Evolutionary conservation across 2,113 vertebrate species (phyloP).

Genomic region (Crotalus helleri): DNA sequence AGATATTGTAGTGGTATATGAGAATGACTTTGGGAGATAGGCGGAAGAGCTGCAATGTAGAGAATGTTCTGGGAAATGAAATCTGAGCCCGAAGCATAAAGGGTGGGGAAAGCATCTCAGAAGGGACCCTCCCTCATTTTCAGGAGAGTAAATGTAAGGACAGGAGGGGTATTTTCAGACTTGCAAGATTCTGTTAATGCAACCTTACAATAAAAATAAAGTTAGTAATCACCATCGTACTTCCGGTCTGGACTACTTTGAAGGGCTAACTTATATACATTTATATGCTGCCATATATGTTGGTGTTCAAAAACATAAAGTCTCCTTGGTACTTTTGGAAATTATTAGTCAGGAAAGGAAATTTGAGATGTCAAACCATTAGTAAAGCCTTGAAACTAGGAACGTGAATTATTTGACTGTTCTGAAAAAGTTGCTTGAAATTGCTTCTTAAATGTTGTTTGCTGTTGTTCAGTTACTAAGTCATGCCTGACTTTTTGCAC

Average conservation of each 20-base stretch:
- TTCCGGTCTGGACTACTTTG: background rate
- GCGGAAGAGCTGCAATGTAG: background rate
- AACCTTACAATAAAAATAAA: background rate
- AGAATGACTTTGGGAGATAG: background rate
- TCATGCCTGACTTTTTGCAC: too few relatives aligned
- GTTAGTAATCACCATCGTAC: background rate
- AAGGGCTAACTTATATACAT: background rate
- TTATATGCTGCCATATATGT: background rate
- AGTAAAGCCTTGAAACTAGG: too few relatives aligned
- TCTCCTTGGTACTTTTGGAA: background rate
- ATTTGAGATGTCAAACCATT: too few relatives aligned
- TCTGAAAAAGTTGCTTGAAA: too few relatives aligned
- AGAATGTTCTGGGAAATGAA: background rate
- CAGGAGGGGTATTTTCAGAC: background rate
- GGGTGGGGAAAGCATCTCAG: background rate
- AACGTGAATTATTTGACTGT: too few relatives aligned
- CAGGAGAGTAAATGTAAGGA: background rate
- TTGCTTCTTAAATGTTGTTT: too few relatives aligned
- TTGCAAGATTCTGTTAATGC: background rate
- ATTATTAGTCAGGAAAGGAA: background rate
- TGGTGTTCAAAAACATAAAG: background rate
- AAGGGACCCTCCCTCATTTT: background rate
- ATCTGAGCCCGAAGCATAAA: background rate
- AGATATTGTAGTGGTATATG: background rate
- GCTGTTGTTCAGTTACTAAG: too few relatives aligned